Base-by-base conservation (phyloP, 2,888 invertebrate species). In the Cyaniris semiargus region DNA sequence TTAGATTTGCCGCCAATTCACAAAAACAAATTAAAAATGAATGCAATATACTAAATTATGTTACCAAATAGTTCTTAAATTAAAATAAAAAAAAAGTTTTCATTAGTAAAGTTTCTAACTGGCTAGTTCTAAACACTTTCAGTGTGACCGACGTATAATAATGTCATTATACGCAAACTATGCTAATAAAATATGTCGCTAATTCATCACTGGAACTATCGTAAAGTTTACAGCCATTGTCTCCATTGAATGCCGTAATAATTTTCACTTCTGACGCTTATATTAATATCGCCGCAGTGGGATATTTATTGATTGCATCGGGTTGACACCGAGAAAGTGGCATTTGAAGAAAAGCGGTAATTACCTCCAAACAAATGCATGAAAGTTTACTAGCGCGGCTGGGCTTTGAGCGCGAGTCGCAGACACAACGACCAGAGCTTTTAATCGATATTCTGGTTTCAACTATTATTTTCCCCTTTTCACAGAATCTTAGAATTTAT, bases 281-380 rank as follows among this genome's bases (percentile, higher is more conserved):
- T 48, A 71, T 71, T 71, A 48, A 48, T 74, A 74, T 53, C 48
- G 48, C 27, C 38, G 27, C 74, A 27, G 74, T 48, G 48, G 48
- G n/a, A 53, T 74, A 74, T 74, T 53, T 74, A 74, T 53, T 48
- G 74, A 74, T 27, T 44, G 74, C 74, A 74, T 48, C 74, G 18
- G n/a, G 74, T 74, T 74, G 74, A 74, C 74, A 74, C 27, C 48
- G 74, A 74, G 74, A 74, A 74, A 74, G 74, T 48, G 74, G 74
- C 74, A 74, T 44, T 74, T 27, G 74, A 48, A 18, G 74, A 74
- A 74, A 74, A 48, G 27, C 48, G 15, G 74, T 74, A 74, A 74
- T 74, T 74, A 74, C 74, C 27, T 53, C 44, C 23, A 34, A 71
- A 71, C 71, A 27, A 48, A 74, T 48, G 48, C 74, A 74, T 53